Evolutionary conservation across 30 jellyfish, hydroid and myxozoan species (phyloP).

Genomic region (Clytia hemisphaerica): DNA sequence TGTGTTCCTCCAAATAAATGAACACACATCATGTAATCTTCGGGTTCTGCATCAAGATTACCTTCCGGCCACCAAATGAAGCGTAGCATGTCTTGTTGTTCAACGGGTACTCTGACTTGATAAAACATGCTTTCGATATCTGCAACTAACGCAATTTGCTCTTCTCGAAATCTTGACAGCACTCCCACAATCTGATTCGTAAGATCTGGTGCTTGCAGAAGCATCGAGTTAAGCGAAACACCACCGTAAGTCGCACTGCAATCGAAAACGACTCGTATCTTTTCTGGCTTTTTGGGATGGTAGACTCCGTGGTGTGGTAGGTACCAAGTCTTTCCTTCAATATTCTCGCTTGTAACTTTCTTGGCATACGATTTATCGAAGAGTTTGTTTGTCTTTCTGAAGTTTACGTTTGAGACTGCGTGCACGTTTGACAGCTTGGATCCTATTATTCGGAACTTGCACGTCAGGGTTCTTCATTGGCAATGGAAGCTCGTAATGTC

Average conservation of each 20-base stretch:
- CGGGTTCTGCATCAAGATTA: conserved; percentile 19
- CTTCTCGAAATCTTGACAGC: conserved; percentile 52
- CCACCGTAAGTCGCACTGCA: conserved; percentile 45
- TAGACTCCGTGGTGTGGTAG: conserved; percentile 44
- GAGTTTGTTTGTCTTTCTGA: too few relatives aligned
- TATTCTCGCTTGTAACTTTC: neutral
- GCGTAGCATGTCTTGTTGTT: conserved; percentile 29
- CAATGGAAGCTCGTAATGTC: conserved; percentile 16
- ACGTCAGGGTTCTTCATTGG: conserved; percentile 6
- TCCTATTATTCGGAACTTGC: neutral
- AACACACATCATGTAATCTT: conserved; percentile 27
- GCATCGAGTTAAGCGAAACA: conserved; percentile 25
- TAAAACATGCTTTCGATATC: conserved; percentile 64
- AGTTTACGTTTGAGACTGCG: too few relatives aligned
- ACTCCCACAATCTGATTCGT: conserved; percentile 38
- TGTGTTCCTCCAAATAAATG: conserved; percentile 52
- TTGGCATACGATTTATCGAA: too few relatives aligned
- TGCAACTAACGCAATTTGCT: conserved; percentile 32
- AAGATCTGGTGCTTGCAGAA: conserved; percentile 47
- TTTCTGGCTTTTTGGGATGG: conserved; percentile 46
- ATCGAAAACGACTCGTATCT: conserved; percentile 47
- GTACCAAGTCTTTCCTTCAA: conserved; percentile 21
- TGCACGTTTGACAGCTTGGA: too few relatives aligned
- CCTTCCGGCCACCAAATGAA: conserved; percentile 50
- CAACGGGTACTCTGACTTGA: conserved; percentile 35